Evolutionary conservation across 2,888 invertebrate genomes (phyloP).

Genomic region (Pyrochroa serraticornis): DNA sequence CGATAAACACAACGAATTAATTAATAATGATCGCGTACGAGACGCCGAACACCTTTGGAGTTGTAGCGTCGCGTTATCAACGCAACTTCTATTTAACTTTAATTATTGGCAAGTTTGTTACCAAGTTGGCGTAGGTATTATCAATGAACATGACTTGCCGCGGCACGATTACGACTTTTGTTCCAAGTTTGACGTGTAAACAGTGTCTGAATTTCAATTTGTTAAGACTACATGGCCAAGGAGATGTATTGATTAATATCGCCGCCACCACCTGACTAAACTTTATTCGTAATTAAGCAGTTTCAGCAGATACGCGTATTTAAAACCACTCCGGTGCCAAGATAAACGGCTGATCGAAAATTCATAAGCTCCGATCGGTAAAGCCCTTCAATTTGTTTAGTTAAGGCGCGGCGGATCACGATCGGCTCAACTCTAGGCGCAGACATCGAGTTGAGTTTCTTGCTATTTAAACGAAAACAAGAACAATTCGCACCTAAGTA

Average conservation of each 20-base stretch:
- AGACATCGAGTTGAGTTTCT: no score
- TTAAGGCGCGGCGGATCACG: no score
- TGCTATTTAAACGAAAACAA: no score
- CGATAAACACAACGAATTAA: no score
- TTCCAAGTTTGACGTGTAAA: slow-evolving; percentile 22
- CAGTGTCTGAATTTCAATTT: slow-evolving; percentile 27
- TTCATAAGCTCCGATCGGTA: no score
- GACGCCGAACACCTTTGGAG: neutral
- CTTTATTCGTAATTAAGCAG: slow-evolving; percentile 13
- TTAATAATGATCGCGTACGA: no score
- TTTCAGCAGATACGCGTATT: no score
- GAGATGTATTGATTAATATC: slow-evolving; percentile 14
- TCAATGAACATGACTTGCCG: slow-evolving; percentile 12
- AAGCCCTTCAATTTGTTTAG: no score
- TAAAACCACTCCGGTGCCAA: no score
- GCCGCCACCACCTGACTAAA: slow-evolving; percentile 12
- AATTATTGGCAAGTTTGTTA: slow-evolving; percentile 19
- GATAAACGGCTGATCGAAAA: no score
- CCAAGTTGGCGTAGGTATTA: slow-evolving; percentile 20
- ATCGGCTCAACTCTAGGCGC: no score
- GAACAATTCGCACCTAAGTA: no score
- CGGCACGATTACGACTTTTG: slow-evolving; percentile 19
- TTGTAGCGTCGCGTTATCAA: neutral
- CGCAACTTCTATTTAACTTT: slow-evolving; percentile 12
- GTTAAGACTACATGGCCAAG: slow-evolving; percentile 13